These are phyloP conservation scores for Myotis davidii DNA, from an alignment of 2,113 vertebrate genomes.

Conservation along the genomic window DNA sequence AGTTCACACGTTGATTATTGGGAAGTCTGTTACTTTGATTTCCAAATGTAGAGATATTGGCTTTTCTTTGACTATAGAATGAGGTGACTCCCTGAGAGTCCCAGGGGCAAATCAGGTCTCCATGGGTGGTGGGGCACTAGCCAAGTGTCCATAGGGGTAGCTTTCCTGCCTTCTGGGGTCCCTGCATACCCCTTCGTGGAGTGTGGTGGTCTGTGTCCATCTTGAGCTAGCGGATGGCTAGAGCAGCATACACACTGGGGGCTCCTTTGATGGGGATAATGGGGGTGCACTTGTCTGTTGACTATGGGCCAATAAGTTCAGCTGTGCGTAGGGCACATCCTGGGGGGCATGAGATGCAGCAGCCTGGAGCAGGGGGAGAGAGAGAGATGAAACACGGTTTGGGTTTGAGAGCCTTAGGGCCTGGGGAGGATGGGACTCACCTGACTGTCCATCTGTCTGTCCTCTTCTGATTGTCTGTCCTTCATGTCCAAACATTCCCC, in stretches of 20 bases:
- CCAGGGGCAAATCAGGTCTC: fast-evolving
- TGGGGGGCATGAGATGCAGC: too few species aligned
- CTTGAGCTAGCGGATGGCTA: background rate
- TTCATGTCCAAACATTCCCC: fast-evolving
- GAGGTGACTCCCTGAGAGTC: background rate
- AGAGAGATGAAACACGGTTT: background rate
- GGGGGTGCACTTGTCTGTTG: fast-evolving
- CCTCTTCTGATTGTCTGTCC: background rate
- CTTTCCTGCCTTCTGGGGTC: too few species aligned
- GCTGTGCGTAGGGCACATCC: background rate
- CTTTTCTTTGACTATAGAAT: background rate
- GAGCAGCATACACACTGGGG: background rate
- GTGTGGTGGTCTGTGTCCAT: background rate
- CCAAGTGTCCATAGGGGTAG: too few species aligned
- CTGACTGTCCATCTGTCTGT: background rate
- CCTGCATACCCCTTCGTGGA: background rate
- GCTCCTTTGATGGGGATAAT: background rate
- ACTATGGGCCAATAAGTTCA: background rate
- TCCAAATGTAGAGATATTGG: too few species aligned
- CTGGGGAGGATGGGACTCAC: background rate
- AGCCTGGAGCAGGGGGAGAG: background rate
- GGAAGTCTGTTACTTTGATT: too few species aligned
- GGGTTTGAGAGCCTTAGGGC: fast-evolving
- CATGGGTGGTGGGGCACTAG: too few species aligned
- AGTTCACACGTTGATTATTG: too few species aligned